phyloP scores from a whole-genome alignment of 2,888 invertebrate genomes.

The Monopis laevigella region DNA sequence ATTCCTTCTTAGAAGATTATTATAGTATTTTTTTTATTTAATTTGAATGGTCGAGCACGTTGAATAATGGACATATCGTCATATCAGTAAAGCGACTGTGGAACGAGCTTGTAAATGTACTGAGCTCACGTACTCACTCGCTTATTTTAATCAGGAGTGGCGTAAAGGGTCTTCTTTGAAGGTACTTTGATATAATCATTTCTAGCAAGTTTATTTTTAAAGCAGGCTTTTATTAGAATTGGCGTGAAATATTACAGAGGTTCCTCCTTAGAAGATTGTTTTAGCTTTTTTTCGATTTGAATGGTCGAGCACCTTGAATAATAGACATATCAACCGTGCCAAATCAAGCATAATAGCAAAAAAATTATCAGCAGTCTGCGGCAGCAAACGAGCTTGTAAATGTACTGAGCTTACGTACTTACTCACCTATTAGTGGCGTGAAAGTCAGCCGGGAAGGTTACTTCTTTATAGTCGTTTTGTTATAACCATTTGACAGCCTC shows the following conservation, averaged over 20 bases:
- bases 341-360: constrained; percentile 8
- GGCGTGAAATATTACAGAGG: too few relatives aligned
- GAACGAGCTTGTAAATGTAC: constrained; percentile 1
- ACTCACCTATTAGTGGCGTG: constrained; percentile 3
- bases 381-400: background rate
- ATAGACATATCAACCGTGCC: constrained; percentile 19
- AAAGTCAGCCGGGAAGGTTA: too few relatives aligned
- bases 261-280: too few relatives aligned
- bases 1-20: too few relatives aligned
- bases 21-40: too few relatives aligned
- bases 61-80: constrained; percentile 21
- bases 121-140: background rate
- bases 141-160: background rate
- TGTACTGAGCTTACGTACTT: background rate
- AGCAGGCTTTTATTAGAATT: too few relatives aligned
- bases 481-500: too few relatives aligned
- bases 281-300: too few relatives aligned
- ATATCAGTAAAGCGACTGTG: constrained; percentile 11
- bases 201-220: too few relatives aligned
- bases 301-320: constrained; percentile 19
- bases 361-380: constrained; percentile 11
- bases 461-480: too few relatives aligned
- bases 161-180: constrained; percentile 4
- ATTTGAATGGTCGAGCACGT: constrained; percentile 16
- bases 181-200: too few relatives aligned